Percentiles rank a stretch among this genome's conserved stretches.
Conservation (phyloP, 2,888 invertebrate species). For the Ochlodes sylvanus region DNA sequence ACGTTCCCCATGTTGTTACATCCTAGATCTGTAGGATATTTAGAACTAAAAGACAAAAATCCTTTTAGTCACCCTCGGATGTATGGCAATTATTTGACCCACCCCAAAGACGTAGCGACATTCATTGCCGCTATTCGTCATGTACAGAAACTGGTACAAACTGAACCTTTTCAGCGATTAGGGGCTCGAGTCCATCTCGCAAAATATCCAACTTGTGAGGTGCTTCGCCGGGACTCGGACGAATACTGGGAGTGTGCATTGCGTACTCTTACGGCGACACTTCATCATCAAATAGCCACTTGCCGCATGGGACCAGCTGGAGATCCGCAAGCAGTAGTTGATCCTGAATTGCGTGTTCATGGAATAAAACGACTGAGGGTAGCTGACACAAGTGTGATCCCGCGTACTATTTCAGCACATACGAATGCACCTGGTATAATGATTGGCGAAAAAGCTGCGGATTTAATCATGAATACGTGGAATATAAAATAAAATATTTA, state of each 20-base stretch:
- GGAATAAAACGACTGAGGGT: conserved; percentile 86
- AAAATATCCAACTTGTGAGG: conserved; percentile 81
- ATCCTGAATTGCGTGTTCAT: conserved; percentile 86
- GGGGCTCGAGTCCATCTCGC: conserved; percentile 82
- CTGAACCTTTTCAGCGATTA: conserved; percentile 85
- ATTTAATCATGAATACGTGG: conserved; percentile 86
- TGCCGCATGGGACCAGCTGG: conserved; percentile 89
- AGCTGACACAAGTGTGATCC: conserved; percentile 88
- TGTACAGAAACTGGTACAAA: conserved; percentile 83
- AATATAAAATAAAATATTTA: conserved; percentile 30
- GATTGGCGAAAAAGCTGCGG: conserved; percentile 90
- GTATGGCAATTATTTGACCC: conserved; percentile 91
- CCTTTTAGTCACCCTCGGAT: conserved; percentile 91
- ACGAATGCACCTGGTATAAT: conserved; percentile 89
- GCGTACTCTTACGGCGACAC: conserved; percentile 84
- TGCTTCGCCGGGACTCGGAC: conserved; percentile 81
- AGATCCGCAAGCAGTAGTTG: conserved; percentile 87
- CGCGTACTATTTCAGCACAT: conserved; percentile 87
- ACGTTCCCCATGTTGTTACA: conserved; percentile 89
- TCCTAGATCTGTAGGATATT: conserved; percentile 89
- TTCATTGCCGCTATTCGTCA: conserved; percentile 87
- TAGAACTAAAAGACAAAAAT: conserved; percentile 89
- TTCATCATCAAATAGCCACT: conserved; percentile 88
- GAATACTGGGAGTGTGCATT: conserved; percentile 90
- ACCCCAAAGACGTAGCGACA: conserved; percentile 85